Percentiles rank a stretch among this genome's conserved stretches.
Evolutionary conservation across 2,797 vertebrate genomes (phyloP).

Genomic region (Mus spretus): DNA sequence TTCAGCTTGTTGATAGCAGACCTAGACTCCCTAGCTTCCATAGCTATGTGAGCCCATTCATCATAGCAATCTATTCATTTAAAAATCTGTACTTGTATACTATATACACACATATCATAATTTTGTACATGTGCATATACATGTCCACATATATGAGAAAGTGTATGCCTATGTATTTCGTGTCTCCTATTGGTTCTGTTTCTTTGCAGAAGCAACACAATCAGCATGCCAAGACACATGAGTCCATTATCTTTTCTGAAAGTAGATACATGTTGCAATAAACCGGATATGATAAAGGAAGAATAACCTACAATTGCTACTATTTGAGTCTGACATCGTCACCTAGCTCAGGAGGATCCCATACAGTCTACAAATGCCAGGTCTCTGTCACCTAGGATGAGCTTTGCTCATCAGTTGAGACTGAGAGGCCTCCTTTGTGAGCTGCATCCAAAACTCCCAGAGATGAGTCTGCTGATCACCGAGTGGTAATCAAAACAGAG

Average conservation of each 20-base stretch:
- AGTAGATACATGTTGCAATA: background rate
- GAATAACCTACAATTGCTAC: background rate
- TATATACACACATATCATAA: background rate
- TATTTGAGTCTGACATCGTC: background rate
- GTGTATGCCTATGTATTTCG: background rate
- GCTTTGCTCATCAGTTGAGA: background rate
- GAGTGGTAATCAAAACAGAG: background rate
- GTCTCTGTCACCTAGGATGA: background rate
- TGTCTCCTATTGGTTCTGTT: background rate
- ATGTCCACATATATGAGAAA: background rate
- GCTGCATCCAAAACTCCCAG: background rate
- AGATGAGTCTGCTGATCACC: background rate
- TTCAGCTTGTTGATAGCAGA: background rate
- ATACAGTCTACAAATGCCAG: background rate
- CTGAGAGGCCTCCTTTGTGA: background rate
- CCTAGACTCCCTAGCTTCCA: background rate
- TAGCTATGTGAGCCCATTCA: background rate
- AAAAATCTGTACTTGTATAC: background rate
- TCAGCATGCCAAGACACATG: background rate
- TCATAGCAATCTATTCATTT: background rate
- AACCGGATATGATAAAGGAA: background rate
- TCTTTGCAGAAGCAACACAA: conserved; percentile 11
- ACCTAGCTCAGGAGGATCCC: background rate
- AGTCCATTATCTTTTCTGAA: background rate
- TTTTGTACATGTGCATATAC: background rate